A percentile compares a stretch with the other conserved stretches of the same genome.
phyloP scores from a whole-genome alignment of 2,888 invertebrate genomes.

The Caenorhabditis virilis region DNA sequence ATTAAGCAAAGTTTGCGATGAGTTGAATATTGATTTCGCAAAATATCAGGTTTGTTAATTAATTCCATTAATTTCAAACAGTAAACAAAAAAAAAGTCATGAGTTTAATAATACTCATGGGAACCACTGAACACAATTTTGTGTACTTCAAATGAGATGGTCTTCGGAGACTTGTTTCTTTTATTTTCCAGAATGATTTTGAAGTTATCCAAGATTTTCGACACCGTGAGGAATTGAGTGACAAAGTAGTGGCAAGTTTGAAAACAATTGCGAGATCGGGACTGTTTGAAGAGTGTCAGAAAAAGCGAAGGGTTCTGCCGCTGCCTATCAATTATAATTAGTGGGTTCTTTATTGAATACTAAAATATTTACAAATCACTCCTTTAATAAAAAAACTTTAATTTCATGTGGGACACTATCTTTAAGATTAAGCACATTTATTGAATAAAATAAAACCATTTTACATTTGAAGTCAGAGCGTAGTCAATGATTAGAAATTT shows the following conservation, averaged over 20 bases:
- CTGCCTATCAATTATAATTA: slow-evolving; percentile 42
- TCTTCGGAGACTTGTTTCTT: background rate
- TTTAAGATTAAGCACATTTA: no score
- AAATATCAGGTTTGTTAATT: slow-evolving; percentile 8
- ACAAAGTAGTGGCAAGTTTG: slow-evolving; percentile 14
- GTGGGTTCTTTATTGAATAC: slow-evolving; percentile 8
- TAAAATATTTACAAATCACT: no score
- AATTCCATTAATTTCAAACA: no score
- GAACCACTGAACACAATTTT: no score
- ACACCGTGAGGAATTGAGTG: slow-evolving; percentile 28
- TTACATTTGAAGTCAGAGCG: no score
- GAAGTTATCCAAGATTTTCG: slow-evolving; percentile 22
- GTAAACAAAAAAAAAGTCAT: no score
- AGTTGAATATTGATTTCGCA: slow-evolving; percentile 5
- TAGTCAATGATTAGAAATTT: no score
- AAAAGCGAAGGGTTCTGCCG: slow-evolving; percentile 21
- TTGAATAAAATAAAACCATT: no score
- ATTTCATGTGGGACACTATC: no score
- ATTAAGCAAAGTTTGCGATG: slow-evolving; percentile 10
- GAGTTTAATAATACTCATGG: no score
- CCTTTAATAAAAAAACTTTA: no score
- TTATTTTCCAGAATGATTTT: slow-evolving; percentile 16
- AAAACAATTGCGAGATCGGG: slow-evolving; percentile 13
- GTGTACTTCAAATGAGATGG: no score
- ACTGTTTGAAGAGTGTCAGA: slow-evolving; percentile 31